A percentile compares a stretch with the other conserved stretches of the same genome.
phyloP scores from a whole-genome alignment of 2,888 invertebrate species.

The Monopis laevigella region DNA sequence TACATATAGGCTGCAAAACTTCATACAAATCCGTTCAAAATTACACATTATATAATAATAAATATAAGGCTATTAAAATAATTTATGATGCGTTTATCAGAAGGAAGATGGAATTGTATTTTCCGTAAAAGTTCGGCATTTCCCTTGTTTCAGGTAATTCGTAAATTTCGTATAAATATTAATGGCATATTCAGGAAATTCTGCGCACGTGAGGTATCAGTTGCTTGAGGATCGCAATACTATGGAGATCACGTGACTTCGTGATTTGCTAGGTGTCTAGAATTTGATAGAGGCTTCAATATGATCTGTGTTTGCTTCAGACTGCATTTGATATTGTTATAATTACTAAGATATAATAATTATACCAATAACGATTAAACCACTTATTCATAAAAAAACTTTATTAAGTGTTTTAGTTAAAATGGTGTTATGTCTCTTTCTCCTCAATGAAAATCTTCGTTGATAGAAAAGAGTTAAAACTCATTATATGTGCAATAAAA shows the following conservation, averaged over 20 bases:
- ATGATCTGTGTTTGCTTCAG: background rate
- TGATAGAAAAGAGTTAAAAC: too few relatives aligned
- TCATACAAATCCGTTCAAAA: too few relatives aligned
- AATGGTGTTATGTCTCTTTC: too few relatives aligned
- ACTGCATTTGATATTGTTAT: too few relatives aligned
- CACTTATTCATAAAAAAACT: too few relatives aligned
- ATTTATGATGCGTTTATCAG: conserved; percentile 10
- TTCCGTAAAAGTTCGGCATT: conserved; percentile 6
- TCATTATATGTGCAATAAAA: too few relatives aligned
- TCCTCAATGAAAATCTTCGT: too few relatives aligned
- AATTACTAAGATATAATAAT: too few relatives aligned
- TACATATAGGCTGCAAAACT: too few relatives aligned
- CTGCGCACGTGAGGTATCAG: conserved; percentile 13
- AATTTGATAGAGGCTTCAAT: background rate
- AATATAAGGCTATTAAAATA: conserved; percentile 3
- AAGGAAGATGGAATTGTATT: conserved; percentile 6
- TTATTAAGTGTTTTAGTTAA: too few relatives aligned
- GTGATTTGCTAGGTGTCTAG: conserved; percentile 1
- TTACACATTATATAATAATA: too few relatives aligned
- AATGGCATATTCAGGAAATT: conserved; percentile 20
- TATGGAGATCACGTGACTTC: conserved; percentile 11
- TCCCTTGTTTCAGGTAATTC: conserved; percentile 13
- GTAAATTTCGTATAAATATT: conserved; percentile 22
- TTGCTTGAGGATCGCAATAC: conserved; percentile 3
- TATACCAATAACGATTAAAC: too few relatives aligned